Conservation (phyloP, 2,888 invertebrate genomes). For the Conops quadrifasciatus region DNA sequence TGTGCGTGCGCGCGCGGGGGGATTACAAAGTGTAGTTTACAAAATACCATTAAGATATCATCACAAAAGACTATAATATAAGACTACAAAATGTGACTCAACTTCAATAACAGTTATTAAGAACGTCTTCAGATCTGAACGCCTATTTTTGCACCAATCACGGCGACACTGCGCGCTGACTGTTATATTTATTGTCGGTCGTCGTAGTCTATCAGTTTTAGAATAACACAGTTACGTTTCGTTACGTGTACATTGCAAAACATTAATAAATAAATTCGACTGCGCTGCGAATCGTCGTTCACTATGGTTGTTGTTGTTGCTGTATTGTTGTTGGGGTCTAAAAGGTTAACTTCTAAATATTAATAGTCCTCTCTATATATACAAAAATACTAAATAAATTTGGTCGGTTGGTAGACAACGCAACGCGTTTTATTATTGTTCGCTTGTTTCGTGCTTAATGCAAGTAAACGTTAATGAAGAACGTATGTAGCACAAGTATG, state of each 20-base stretch:
- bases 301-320: background rate
- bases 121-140: background rate
- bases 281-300: conserved; percentile 19
- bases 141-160: background rate
- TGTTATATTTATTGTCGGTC: too few species aligned
- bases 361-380: conserved; percentile 59
- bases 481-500: background rate
- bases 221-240: conserved; percentile 20
- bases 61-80: background rate
- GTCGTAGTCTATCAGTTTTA: background rate
- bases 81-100: background rate
- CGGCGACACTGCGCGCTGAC: too few species aligned
- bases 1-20: background rate
- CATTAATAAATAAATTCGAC: conserved; percentile 8
- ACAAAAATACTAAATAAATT: conserved; percentile 6
- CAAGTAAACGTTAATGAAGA: conserved; percentile 13
- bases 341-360: conserved; percentile 65
- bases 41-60: background rate
- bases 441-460: background rate
- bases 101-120: background rate
- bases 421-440: conserved; percentile 17
- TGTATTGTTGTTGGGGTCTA: conserved; percentile 50
- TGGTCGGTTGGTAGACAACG: conserved; percentile 37
- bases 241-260: conserved; percentile 8
- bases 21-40: background rate